A percentile compares a stretch with the other conserved stretches of the same genome.
phyloP scores from a whole-genome alignment of 1,140 invertebrate genomes.

The Trissolcus basalis region DNA sequence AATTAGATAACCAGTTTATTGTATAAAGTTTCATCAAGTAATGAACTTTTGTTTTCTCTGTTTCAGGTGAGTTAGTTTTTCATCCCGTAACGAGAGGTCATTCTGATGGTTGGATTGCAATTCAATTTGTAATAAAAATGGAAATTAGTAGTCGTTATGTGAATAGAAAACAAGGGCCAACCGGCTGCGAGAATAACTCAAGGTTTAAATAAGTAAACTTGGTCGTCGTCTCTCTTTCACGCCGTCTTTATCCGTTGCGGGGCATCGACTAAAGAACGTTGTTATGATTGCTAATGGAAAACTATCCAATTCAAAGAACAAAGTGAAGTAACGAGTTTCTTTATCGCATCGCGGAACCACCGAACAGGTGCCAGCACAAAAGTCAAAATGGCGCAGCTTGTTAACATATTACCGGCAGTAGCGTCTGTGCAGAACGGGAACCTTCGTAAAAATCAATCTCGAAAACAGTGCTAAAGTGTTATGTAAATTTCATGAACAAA shows the following conservation, averaged over 20 bases:
- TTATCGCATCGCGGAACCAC: conserved; percentile 57
- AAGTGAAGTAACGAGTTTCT: conserved; percentile 72
- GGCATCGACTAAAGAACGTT: conserved; percentile 67
- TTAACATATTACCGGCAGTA: conserved; percentile 58
- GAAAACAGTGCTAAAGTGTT: conserved; percentile 17
- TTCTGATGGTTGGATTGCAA: conserved; percentile 59
- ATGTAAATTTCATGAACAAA: conserved; percentile 32
- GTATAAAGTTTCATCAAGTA: too few species aligned
- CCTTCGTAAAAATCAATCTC: conserved; percentile 26
- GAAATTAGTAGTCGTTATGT: conserved; percentile 69
- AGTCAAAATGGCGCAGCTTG: conserved; percentile 63
- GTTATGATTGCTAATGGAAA: conserved; percentile 75
- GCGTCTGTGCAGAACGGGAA: neutral
- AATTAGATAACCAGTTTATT: too few species aligned
- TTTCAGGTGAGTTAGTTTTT: conserved; percentile 69
- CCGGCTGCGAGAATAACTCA: conserved; percentile 60
- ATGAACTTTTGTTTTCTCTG: conserved; percentile 55
- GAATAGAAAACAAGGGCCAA: conserved; percentile 63
- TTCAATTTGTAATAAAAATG: conserved; percentile 74
- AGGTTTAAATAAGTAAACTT: conserved; percentile 71
- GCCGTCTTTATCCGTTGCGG: conserved; percentile 61
- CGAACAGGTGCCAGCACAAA: conserved; percentile 37
- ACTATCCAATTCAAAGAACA: conserved; percentile 75
- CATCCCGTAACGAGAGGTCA: conserved; percentile 30
- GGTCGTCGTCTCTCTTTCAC: conserved; percentile 55